Conservation (phyloP, 2,797 vertebrate genomes). For the Fundulus diaphanus region DNA sequence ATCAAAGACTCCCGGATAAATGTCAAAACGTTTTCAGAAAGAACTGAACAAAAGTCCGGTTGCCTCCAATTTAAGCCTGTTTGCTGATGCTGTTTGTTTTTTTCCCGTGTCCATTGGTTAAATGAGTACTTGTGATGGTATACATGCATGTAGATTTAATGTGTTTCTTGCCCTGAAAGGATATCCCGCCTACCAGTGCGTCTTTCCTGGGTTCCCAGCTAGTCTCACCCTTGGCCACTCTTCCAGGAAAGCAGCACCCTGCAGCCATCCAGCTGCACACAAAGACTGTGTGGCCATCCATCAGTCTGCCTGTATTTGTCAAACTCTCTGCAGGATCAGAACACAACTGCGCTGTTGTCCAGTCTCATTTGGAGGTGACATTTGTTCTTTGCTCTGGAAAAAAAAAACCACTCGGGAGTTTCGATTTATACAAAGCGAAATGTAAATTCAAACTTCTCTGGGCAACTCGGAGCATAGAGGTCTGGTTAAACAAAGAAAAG, state of each 20-base stretch:
- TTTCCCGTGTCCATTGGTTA: not conserved
- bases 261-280: conserved; percentile 50
- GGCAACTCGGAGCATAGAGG: not conserved
- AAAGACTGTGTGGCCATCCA: conserved; percentile 24
- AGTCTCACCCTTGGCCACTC: conserved; percentile 14
- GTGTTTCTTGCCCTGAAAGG: conserved; percentile 40
- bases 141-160: conserved; percentile 37
- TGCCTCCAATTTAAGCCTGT: not conserved
- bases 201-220: conserved; percentile 11
- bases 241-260: conserved; percentile 27
- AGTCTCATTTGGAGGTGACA: conserved; percentile 23
- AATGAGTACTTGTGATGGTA: conserved; percentile 2
- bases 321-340: conserved; percentile 21
- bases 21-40: too few species aligned
- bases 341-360: not conserved
- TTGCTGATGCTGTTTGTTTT: not conserved
- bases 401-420: conserved; percentile 11
- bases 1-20: too few species aligned
- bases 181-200: not conserved
- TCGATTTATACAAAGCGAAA: conserved; percentile 12
- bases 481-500: not conserved
- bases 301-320: conserved; percentile 4
- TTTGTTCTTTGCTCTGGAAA: conserved; percentile 19
- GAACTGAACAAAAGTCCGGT: too few species aligned
- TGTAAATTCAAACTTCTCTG: conserved; percentile 5